phyloP scores from a whole-genome alignment of 2,888 invertebrate genomes.

The Neria commutata region DNA sequence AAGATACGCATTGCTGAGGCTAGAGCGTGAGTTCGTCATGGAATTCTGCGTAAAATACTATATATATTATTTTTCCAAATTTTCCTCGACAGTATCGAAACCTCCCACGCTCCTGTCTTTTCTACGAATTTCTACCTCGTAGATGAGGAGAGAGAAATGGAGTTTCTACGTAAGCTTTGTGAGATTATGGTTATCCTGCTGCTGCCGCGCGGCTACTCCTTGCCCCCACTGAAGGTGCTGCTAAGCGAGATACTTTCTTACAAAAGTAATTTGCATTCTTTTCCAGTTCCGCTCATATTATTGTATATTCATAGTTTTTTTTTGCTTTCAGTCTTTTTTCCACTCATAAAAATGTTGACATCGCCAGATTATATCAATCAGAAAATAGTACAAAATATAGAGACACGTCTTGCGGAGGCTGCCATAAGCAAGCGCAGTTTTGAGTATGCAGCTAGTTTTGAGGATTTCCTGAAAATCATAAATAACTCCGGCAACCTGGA shows the following conservation, averaged over 20 bases:
- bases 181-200: constrained; percentile 82
- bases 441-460: constrained; percentile 87
- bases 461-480: constrained; percentile 86
- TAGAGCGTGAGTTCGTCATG: constrained; percentile 70
- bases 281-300: not conserved
- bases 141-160: constrained; percentile 75
- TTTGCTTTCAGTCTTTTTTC: constrained; percentile 67
- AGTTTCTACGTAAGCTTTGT: constrained; percentile 80
- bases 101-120: constrained; percentile 72
- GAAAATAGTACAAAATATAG: constrained; percentile 81
- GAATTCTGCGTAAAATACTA: not conserved
- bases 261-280: constrained; percentile 68
- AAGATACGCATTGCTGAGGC: constrained; percentile 79
- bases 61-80: not conserved
- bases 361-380: constrained; percentile 92
- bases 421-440: constrained; percentile 82
- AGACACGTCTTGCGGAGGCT: constrained; percentile 78
- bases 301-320: not conserved
- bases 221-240: constrained; percentile 78
- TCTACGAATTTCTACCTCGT: constrained; percentile 76
- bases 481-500: constrained; percentile 81
- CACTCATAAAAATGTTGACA: constrained; percentile 81
- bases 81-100: constrained; percentile 65
- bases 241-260: constrained; percentile 83
- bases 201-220: constrained; percentile 80